Evolutionary conservation across 2,113 vertebrate species (phyloP).

Genomic region (Dermatemys mawii): DNA sequence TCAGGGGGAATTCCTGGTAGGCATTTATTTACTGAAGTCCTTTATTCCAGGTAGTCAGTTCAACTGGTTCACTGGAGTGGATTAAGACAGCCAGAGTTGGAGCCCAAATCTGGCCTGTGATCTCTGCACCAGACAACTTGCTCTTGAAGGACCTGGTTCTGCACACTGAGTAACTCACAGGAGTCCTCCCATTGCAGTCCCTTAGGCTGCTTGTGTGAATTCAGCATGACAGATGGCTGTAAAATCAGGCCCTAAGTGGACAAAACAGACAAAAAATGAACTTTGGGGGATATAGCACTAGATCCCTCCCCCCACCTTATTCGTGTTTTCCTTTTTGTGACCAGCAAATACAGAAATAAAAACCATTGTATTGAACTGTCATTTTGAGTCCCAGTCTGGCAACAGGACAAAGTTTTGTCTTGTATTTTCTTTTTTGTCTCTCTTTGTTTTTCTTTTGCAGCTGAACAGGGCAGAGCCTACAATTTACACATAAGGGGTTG

Average conservation of each 20-base stretch:
- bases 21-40: too few species aligned
- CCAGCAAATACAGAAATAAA: neutral
- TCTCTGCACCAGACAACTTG: neutral
- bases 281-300: neutral
- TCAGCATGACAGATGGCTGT: neutral
- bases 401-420: neutral
- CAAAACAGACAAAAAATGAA: neutral
- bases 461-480: neutral
- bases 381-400: neutral
- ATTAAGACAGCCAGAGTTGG: neutral
- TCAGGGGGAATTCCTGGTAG: neutral
- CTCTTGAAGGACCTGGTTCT: neutral
- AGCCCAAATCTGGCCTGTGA: neutral
- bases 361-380: neutral
- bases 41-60: neutral
- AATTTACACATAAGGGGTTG: neutral
- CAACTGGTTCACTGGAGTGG: neutral
- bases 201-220: neutral
- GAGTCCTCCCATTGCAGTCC: rapidly evolving
- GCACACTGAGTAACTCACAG: rapidly evolving
- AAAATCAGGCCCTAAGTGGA: neutral
- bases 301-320: neutral
- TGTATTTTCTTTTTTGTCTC: rapidly evolving
- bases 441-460: neutral
- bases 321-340: neutral